Base-by-base conservation (phyloP, 2,113 vertebrate species). In the Sinocyclocheilus maitianheensis region DNA sequence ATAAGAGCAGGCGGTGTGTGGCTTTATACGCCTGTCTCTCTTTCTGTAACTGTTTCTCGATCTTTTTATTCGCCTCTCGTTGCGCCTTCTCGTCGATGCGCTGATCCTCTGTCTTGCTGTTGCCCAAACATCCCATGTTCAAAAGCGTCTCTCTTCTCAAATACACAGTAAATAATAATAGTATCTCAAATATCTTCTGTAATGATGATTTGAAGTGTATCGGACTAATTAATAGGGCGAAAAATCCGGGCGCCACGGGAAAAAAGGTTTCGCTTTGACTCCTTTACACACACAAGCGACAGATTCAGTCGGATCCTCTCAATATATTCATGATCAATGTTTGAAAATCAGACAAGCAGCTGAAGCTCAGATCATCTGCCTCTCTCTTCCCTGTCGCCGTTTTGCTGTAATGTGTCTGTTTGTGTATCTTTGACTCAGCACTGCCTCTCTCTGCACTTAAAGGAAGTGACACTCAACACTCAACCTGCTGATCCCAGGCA, bases 21-120 rank as follows among this genome's bases (percentile, higher is more conserved):
- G 96, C 96, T 94, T 96, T 97, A 90, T 97, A 97, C 72, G 96
- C 96, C 91, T 96, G 93, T 89, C 96, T 94, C 92, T 97, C 96
- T 91, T 97, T 97, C 93, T 97, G 96, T 91, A 97, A 91, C 94
- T 97, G 96, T 92, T 97, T 97, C 94, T 97, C 96, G 90, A 97
- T 97, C 93, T 97, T 97, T 91, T 97, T 97, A 95, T 97, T 97
- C 94, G 96, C 96, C 93, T 97, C 96, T 89, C 96, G 94, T 89
- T 96, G 95, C 78, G 96, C 96, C 92, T 97, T 97, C 90, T 97
- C 96, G 90, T 97, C 96, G 89, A 96, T 96, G 90, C 96, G 95
- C 92, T 96, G 96, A 93, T 97, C 96, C 91, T 97, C 90, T 46
- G 96, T 96, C 94, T 97, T 97, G 95, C 95, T 96, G 95, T 96